Conservation (phyloP, 53 echinoderm and acorn worm genomes). For the Echinometra lucunter region DNA sequence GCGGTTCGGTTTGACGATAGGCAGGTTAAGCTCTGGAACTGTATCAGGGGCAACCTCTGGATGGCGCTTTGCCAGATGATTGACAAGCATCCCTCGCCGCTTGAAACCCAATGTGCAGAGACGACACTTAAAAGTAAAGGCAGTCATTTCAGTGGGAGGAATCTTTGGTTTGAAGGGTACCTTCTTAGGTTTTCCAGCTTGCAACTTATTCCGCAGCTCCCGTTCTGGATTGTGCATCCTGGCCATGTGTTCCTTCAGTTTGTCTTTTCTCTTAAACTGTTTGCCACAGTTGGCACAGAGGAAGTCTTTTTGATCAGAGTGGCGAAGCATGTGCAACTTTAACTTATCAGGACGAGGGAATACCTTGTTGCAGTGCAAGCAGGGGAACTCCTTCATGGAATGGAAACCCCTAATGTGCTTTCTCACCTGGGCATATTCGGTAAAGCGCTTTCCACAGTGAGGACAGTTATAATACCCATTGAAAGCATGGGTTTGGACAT, state of each 20-base stretch:
- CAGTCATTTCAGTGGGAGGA: constrained; percentile 84
- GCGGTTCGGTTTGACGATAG: constrained; percentile 95
- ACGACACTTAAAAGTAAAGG: constrained; percentile 96
- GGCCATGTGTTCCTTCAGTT: constrained; percentile 94
- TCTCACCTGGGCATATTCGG: constrained; percentile 85
- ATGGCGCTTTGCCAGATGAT: constrained; percentile 93
- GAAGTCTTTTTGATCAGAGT: constrained; percentile 95
- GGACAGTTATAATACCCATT: constrained; percentile 89
- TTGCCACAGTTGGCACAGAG: constrained; percentile 98
- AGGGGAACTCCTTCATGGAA: constrained; percentile 93
- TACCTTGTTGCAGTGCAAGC: constrained; percentile 84
- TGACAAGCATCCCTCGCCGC: constrained; percentile 96
- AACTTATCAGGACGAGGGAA: constrained; percentile 98
- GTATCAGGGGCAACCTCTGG: constrained; percentile 91
- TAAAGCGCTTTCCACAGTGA: constrained; percentile 85
- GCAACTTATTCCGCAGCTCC: constrained; percentile 83
- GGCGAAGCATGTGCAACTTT: constrained; percentile 93
- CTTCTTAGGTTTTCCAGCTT: constrained; percentile 86
- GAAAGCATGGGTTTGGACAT: constrained; percentile 83
- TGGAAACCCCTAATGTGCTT: constrained; percentile 94
- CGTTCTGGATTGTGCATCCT: constrained; percentile 97
- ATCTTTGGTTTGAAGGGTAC: constrained; percentile 92
- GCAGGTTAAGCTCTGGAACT: constrained; percentile 94
- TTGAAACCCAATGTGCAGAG: constrained; percentile 91
- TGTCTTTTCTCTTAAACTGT: constrained; percentile 98